Evolutionary conservation across 2,888 invertebrate genomes (phyloP), one percentile per base, ranked within the genome.

Genomic region (Oithona nana): DNA sequence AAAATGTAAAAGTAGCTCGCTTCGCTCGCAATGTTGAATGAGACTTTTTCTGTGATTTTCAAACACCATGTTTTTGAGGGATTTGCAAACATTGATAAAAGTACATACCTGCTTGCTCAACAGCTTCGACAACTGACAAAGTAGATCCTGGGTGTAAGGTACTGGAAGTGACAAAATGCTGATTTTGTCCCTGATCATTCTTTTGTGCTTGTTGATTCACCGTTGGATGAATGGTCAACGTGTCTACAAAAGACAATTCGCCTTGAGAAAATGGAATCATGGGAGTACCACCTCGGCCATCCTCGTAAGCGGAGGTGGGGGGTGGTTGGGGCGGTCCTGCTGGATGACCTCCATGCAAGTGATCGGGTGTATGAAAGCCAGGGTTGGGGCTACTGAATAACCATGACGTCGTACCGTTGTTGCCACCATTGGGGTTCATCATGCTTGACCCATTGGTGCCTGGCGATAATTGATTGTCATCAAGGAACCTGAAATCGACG

Each of bases 191-290:
- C 2, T 69, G 72, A 61, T 68, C 71, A 11, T 65, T 64, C 51
- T 63, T 66, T 39, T 76, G 29, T n/a, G n/a, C n/a, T n/a, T n/a
- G n/a, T n/a, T n/a, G n/a, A n/a, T n/a, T n/a, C n/a, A n/a, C n/a
- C 67, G 66, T 48, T 71, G 68, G 71, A 2, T 70, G 69, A 26
- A 70, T 74, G 24, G 75, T 81, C 29, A 81, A 71, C 48, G 80
- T 73, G 66, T 80, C 80, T 0, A 79, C 78, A 64, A 78, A 78
- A 58, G 72, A 71, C n/a, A 75, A 74, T 50, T 69, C 74, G 70
- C 74, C 69, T 71, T 72, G 69, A 58, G 80, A 81, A 59, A 48
- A 28, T 55, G 28, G 57, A 48, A 11, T 61, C 50, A 69, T 80
- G 66, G 28, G 67, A 66, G 67, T 22, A 65, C 66, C 51, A 64